Conservation (phyloP, 1,140 invertebrate species). For the Oryzaephilus surinamensis region DNA sequence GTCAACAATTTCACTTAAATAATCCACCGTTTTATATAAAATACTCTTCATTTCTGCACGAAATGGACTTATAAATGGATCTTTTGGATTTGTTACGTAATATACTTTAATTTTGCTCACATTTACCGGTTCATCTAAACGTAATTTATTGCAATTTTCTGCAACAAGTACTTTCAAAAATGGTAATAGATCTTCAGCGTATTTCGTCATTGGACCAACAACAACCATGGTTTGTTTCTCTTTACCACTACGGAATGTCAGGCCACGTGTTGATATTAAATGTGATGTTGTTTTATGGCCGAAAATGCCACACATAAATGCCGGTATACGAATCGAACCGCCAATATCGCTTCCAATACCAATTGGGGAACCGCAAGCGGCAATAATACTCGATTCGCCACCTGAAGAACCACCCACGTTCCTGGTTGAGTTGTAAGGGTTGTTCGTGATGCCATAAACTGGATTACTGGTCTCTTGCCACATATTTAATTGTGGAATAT, state of each 20-base stretch:
- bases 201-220: slow-evolving; percentile 69
- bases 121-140: slow-evolving; percentile 46
- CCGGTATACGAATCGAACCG: slow-evolving; percentile 88
- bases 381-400: slow-evolving; percentile 61
- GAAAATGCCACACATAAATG: slow-evolving; percentile 90
- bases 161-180: slow-evolving; percentile 54
- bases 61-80: slow-evolving; percentile 57
- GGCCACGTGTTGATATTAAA: slow-evolving; percentile 35
- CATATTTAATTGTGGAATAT: slow-evolving; percentile 79
- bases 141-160: slow-evolving; percentile 37
- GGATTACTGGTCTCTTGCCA: slow-evolving; percentile 87
- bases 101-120: slow-evolving; percentile 60
- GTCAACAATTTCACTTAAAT: slow-evolving; percentile 18
- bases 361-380: slow-evolving; percentile 70
- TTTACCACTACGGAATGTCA: slow-evolving; percentile 47
- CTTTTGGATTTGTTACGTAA: slow-evolving; percentile 63
- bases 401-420: slow-evolving; percentile 79
- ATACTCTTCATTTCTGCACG: slow-evolving; percentile 49
- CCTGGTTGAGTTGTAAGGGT: slow-evolving; percentile 79
- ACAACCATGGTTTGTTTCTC: slow-evolving; percentile 50
- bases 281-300: slow-evolving; percentile 72
- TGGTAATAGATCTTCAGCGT: slow-evolving; percentile 62
- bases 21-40: slow-evolving; percentile 37
- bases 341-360: slow-evolving; percentile 86
- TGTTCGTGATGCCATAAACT: slow-evolving; percentile 81